Evolutionary conservation across 2,888 invertebrate species (phyloP).

Genomic region (Apotomis betuletana): DNA sequence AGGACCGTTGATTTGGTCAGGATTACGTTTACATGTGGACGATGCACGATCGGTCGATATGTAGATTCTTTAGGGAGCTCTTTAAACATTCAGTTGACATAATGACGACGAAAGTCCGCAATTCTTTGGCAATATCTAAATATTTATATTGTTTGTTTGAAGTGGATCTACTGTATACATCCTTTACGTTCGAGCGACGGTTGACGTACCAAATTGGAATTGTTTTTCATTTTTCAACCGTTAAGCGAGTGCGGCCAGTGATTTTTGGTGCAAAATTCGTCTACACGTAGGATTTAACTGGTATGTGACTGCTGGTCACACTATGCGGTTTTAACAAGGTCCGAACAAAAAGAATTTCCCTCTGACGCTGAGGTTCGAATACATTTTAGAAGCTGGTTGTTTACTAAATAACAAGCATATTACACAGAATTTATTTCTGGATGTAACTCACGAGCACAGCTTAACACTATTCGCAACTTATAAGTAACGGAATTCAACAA

Average conservation of each 20-base stretch:
- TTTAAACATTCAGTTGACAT: too few relatives aligned
- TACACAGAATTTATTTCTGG: too few relatives aligned
- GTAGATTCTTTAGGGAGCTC: too few relatives aligned
- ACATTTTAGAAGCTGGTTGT: background rate
- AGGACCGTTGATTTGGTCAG: too few relatives aligned
- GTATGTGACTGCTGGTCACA: slow-evolving; percentile 29
- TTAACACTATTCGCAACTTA: too few relatives aligned
- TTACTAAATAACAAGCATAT: background rate
- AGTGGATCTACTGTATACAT: slow-evolving; percentile 3
- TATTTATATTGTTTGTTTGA: background rate
- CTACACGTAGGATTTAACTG: slow-evolving; percentile 34
- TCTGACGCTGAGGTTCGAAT: background rate
- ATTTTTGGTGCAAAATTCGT: slow-evolving; percentile 50
- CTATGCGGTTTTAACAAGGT: slow-evolving; percentile 22
- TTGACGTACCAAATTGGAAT: slow-evolving; percentile 78
- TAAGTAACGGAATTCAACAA: too few relatives aligned
- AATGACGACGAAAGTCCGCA: too few relatives aligned
- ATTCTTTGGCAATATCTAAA: background rate
- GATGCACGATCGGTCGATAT: too few relatives aligned
- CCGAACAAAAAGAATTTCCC: slow-evolving; percentile 1
- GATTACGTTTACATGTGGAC: too few relatives aligned
- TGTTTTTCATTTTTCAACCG: slow-evolving; percentile 78
- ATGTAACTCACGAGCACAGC: too few relatives aligned
- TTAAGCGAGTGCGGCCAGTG: slow-evolving; percentile 68
- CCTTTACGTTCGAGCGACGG: slow-evolving; percentile 13